Percentiles rank a stretch among this genome's conserved stretches.
These are phyloP conservation scores for Drosophila nigritarsus DNA, from an alignment of 2,888 invertebrate genomes.

Conservation along the genomic window DNA sequence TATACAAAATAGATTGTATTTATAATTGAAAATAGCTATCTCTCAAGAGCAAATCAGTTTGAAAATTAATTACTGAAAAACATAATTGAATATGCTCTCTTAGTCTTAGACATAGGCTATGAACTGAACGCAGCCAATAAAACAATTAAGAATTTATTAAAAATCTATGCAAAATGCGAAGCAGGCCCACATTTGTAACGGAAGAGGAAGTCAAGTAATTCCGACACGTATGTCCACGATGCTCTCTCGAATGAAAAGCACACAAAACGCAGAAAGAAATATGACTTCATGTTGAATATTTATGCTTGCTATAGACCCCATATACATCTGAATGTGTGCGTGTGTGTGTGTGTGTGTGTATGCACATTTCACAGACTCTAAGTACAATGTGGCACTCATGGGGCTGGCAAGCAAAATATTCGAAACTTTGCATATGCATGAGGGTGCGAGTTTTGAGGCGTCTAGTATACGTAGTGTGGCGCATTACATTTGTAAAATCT, in stretches of 20 bases:
- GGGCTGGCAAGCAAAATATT: conserved; percentile 70
- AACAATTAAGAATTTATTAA: conserved; percentile 27
- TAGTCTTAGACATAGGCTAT: not conserved
- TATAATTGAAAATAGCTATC: not conserved
- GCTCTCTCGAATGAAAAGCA: conserved; percentile 73
- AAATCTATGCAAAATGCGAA: not conserved
- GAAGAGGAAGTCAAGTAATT: conserved; percentile 75
- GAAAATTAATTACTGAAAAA: not conserved
- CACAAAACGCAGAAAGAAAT: conserved; percentile 73
- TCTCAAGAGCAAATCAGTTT: not conserved
- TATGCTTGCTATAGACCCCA: conserved; percentile 50
- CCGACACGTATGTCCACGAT: conserved; percentile 78
- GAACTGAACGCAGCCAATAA: conserved; percentile 20
- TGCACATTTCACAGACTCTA: conserved; percentile 35
- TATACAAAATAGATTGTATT: not conserved
- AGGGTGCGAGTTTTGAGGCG: conserved; percentile 24
- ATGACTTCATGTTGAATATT: conserved; percentile 74
- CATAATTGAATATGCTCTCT: not conserved
- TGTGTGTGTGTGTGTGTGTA: not conserved
- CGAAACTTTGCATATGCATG: conserved; percentile 80
- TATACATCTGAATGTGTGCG: not conserved
- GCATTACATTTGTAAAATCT: conserved; percentile 82
- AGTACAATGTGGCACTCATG: conserved; percentile 66
- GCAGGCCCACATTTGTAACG: conserved; percentile 22
- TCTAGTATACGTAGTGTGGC: conserved; percentile 51